Percentiles rank a stretch among this genome's conserved stretches.
phyloP scores from a whole-genome alignment of 2,888 invertebrate genomes.

The Phoronis australis region DNA sequence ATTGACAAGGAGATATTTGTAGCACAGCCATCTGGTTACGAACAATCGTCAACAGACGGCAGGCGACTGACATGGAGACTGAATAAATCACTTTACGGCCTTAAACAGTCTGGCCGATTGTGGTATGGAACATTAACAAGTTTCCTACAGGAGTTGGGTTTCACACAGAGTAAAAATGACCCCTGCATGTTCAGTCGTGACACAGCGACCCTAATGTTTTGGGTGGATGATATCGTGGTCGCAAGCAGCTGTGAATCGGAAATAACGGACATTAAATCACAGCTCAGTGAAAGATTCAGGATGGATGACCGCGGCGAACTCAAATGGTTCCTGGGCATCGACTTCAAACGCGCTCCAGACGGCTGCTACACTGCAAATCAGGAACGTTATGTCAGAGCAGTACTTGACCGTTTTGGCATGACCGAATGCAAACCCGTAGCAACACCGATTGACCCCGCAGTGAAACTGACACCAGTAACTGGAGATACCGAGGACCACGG shows the following conservation, averaged over 20 bases:
- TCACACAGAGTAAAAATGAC: conserved; percentile 6
- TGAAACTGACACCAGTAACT: neutral
- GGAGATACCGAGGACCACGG: neutral
- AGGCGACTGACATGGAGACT: conserved; percentile 11
- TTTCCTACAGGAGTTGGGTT: conserved; percentile 8
- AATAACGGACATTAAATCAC: conserved; percentile 1
- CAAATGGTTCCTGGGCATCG: conserved; percentile 11
- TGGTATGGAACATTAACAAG: conserved; percentile 14
- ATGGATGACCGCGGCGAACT: conserved; percentile 15
- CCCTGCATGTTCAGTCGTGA: conserved; percentile 7
- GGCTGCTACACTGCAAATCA: conserved; percentile 4
- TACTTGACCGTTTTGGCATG: conserved; percentile 3
- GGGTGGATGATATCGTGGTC: conserved; percentile 8
- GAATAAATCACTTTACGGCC: conserved; percentile 17
- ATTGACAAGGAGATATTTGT: conserved; percentile 19
- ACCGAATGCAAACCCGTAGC: neutral
- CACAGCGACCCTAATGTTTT: conserved; percentile 2
- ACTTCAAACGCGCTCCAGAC: conserved; percentile 4
- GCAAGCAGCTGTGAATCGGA: neutral
- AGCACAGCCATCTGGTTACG: conserved; percentile 16
- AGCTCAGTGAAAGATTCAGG: conserved; percentile 6
- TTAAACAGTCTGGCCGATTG: conserved; percentile 18
- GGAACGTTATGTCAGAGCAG: conserved; percentile 3
- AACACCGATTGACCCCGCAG: neutral
- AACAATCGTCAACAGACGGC: neutral